Evolutionary conservation across 2,113 vertebrate species (phyloP).

Genomic region (Harpagus bidentatus): DNA sequence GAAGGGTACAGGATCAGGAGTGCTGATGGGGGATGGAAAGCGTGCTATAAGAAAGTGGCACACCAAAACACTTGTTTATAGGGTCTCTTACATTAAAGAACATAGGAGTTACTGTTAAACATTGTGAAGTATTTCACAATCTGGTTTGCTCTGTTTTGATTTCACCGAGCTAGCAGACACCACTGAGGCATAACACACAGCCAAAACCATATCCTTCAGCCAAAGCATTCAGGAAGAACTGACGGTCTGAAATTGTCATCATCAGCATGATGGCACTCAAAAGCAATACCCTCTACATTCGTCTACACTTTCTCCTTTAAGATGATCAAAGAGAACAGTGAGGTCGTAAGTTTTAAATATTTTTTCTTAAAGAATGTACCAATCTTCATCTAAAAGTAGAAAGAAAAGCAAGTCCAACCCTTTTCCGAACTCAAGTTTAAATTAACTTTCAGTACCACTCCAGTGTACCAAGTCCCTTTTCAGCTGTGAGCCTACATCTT

Average conservation of each 20-base stretch:
- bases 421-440: background rate
- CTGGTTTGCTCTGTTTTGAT: background rate
- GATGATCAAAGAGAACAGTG: background rate
- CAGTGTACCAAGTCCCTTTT: background rate
- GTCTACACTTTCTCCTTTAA: background rate
- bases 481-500: background rate
- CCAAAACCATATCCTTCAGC: background rate
- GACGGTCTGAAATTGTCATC: background rate
- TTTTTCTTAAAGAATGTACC: background rate
- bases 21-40: background rate
- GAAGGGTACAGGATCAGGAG: background rate
- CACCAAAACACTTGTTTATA: background rate
- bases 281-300: background rate
- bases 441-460: background rate
- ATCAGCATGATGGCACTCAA: background rate
- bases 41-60: accelerated
- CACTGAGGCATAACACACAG: background rate
- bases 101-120: background rate
- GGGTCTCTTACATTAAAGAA: background rate
- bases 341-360: background rate
- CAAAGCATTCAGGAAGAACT: background rate
- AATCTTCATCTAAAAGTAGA: background rate
- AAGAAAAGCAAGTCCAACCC: background rate
- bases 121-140: background rate
- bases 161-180: background rate